phyloP scores from a whole-genome alignment of 1,140 invertebrate species.

The Venustaconcha ellipsiformis region DNA sequence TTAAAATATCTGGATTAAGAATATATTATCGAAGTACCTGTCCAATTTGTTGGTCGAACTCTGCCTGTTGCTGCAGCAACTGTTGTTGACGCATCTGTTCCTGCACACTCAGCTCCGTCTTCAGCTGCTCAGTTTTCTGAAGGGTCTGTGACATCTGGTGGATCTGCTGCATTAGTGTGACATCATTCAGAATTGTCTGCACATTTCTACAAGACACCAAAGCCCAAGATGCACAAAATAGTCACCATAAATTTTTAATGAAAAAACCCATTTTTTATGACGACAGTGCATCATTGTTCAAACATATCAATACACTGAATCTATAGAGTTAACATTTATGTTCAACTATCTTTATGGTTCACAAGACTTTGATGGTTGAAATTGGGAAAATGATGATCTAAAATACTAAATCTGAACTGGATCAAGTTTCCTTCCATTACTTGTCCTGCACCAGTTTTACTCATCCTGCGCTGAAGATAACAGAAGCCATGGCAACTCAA shows the following conservation, averaged over 20 bases:
- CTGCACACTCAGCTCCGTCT: slow-evolving; percentile 65
- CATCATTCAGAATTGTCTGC: slow-evolving; percentile 77
- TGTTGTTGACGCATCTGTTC: slow-evolving; percentile 49
- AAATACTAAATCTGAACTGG: too few relatives aligned
- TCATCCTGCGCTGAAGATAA: too few relatives aligned
- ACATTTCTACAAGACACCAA: slow-evolving; percentile 39
- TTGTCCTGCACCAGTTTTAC: too few relatives aligned
- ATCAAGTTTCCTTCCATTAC: too few relatives aligned
- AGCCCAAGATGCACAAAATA: not conserved
- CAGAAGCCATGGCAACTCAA: too few relatives aligned
- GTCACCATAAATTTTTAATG: not conserved
- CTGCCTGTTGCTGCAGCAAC: slow-evolving; percentile 74
- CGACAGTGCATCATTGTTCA: too few relatives aligned
- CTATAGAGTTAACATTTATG: too few relatives aligned
- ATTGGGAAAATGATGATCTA: too few relatives aligned
- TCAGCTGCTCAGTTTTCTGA: slow-evolving; percentile 71
- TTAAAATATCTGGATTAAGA: not conserved
- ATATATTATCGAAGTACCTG: slow-evolving; percentile 41
- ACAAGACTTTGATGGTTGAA: too few relatives aligned
- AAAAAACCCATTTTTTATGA: too few relatives aligned
- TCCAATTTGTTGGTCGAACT: slow-evolving; percentile 78
- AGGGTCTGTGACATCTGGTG: slow-evolving; percentile 72
- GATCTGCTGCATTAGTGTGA: slow-evolving; percentile 79
- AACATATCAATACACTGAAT: too few relatives aligned
- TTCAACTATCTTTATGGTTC: too few relatives aligned